Evolutionary conservation across 2,888 invertebrate genomes (phyloP), one percentile per base, ranked within the genome.

Genomic region (Drosophila fungiperda): DNA sequence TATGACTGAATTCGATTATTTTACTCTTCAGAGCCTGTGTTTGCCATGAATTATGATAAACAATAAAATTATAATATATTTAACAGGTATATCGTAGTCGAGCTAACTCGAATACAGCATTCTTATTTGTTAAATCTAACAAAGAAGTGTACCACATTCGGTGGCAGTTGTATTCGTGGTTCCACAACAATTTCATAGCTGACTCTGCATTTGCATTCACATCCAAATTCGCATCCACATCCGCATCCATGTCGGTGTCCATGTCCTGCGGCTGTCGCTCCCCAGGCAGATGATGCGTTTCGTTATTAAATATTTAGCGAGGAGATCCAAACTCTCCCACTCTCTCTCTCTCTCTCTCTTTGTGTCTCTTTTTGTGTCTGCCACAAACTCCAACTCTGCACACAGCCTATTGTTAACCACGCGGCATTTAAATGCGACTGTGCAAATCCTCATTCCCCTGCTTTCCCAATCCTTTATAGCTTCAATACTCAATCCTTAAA

Each of bases 281-380:
- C 45, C 62, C 62, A 23, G 68, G 67, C 86, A 79, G 85, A 57
- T 78, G 88, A 83, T 88, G 83, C 78, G 73, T 86, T 80, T 67
- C 74, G 66, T 76, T 83, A 84, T 89, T 87, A 84, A 87, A 84
- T 87, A 84, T 84, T 84, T 84, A 84, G 84, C 76, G 32, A 1
- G 32, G 66, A 33, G 38, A 12, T 40, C 11, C 9, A 49, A 57
- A 57, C 17, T 23, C 38, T 29, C 29, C 8, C 6, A 9, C 17
- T 17, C 50, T 11, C 5, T 11, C 8, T 17, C 15, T 7, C 61
- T 26, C 26, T 23, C 35, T 23, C 58, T 20, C 8, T 17, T 12
- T 38, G 40, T 9, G 3, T 9, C 11, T 26, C 7, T 3, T 53
- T 33, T 12, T 29, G 26, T 11, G 29, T n/a, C 29, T 17, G 29